Conservation (phyloP, 2,888 invertebrate genomes). For the Notocelia uddmanniana region DNA sequence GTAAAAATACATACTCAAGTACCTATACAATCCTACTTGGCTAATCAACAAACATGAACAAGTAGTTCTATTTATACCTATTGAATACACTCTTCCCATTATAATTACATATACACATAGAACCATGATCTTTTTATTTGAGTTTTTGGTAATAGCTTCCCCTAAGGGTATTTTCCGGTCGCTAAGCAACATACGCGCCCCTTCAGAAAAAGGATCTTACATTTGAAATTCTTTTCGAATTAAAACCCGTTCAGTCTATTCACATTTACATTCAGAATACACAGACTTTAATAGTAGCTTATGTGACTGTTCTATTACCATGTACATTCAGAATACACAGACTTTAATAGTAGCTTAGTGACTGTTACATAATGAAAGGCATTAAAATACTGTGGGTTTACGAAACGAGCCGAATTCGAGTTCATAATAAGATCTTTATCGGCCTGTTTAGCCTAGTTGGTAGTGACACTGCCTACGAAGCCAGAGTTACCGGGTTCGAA, state of each 20-base stretch:
- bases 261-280: not conserved
- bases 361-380: too few species aligned
- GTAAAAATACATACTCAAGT: not conserved
- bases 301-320: too few species aligned
- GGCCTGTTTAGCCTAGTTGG: too few species aligned
- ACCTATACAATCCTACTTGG: too few species aligned
- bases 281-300: too few species aligned
- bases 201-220: constrained; percentile 13
- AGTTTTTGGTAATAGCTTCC: constrained; percentile 28
- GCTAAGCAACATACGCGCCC: constrained; percentile 32
- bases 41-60: not conserved
- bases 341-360: too few species aligned
- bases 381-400: too few species aligned
- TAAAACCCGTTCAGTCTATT: constrained; percentile 11
- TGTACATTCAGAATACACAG: too few species aligned
- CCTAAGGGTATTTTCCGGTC: constrained; percentile 27
- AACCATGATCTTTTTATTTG: constrained; percentile 32
- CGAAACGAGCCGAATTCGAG: too few species aligned
- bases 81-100: constrained; percentile 19
- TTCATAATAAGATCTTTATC: too few species aligned
- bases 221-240: constrained; percentile 22
- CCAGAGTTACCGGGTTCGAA: too few species aligned
- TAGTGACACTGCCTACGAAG: too few species aligned
- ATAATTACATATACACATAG: constrained; percentile 8
- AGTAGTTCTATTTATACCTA: not conserved